Percentiles rank a stretch among this genome's conserved stretches.
Evolutionary conservation across 2,888 invertebrate species (phyloP).

Genomic region (Cantharis rustica): DNA sequence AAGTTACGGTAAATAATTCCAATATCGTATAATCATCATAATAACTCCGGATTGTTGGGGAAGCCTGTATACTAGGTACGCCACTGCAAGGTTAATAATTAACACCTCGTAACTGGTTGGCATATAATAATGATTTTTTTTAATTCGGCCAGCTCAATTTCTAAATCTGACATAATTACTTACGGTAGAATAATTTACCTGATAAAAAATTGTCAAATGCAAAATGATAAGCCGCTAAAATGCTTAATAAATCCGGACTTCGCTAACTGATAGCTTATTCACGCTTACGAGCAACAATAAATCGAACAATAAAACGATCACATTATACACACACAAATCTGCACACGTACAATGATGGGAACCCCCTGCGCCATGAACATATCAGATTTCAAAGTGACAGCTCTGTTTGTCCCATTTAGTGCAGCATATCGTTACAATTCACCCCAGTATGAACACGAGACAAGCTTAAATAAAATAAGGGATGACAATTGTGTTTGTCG

Average conservation of each 20-base stretch:
- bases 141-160: not conserved
- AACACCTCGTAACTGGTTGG: not conserved
- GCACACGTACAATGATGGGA: constrained; percentile 12
- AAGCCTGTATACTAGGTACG: not conserved
- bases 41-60: not conserved
- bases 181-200: not conserved
- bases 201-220: not conserved
- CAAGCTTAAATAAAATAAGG: constrained; percentile 34
- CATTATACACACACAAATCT: constrained; percentile 18
- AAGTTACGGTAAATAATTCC: not conserved
- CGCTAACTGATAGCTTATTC: constrained; percentile 15
- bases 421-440: constrained; percentile 34
- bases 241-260: constrained; percentile 17
- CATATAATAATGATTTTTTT: not conserved
- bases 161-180: not conserved
- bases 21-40: not conserved
- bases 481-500: constrained; percentile 25
- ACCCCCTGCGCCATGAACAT: constrained; percentile 40
- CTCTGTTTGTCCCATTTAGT: constrained; percentile 50
- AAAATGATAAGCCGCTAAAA: constrained; percentile 8
- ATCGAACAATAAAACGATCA: constrained; percentile 25
- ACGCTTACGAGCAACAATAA: constrained; percentile 26
- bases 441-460: constrained; percentile 41
- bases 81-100: not conserved
- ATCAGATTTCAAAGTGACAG: constrained; percentile 52